Evolutionary conservation across 2,113 vertebrate genomes (phyloP), one percentile per base, ranked within the genome.

Genomic region (Pagrus major): DNA sequence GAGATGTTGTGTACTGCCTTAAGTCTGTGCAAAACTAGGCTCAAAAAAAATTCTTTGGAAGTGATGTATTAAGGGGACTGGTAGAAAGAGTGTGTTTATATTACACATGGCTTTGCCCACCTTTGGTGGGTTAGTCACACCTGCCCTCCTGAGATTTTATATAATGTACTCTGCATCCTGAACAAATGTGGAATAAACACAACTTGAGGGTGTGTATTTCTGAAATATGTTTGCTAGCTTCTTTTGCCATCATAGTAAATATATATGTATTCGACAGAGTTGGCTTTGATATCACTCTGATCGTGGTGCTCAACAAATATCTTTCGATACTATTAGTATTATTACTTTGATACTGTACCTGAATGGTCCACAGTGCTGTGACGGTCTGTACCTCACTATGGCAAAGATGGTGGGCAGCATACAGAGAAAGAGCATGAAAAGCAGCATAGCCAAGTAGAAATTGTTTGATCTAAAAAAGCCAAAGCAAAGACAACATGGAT

Each of bases 371-470:
- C 98, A 99, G 84, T 93, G 96, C 54, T 93, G 92, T 1, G 98
- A 99, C 0, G 98, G 98, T 70, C 96, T 95, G 37, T 99, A 99
- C 51, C 96, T 93, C 20, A 96, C 98, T 1, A 99, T 98, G 6
- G 98, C 96, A 67, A 99, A 99, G 82, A 99, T 93, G 6, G 98
- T 99, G 23, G 98, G 98, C 46, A 99, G 93, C 98, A 99, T 99
- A 86, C 98, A 99, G 25, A 99, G 91, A 73, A 99, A 99, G 1
- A 99, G 90, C 98, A 99, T 99, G 74, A 99, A 99, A 2, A 99
- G 93, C 25, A 99, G 89, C 97, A 97, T 99, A 0, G 97, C 96
- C 92, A 99, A 80, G 90, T 99, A 99, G 95, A 99, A 99, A 86
- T 99, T 99, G 87, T 99, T 99, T 41, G 98, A 99, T 86, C 98